These are phyloP conservation scores for Dorcus hopei DNA, from an alignment of 2,888 invertebrate genomes.

Conservation along the genomic window DNA sequence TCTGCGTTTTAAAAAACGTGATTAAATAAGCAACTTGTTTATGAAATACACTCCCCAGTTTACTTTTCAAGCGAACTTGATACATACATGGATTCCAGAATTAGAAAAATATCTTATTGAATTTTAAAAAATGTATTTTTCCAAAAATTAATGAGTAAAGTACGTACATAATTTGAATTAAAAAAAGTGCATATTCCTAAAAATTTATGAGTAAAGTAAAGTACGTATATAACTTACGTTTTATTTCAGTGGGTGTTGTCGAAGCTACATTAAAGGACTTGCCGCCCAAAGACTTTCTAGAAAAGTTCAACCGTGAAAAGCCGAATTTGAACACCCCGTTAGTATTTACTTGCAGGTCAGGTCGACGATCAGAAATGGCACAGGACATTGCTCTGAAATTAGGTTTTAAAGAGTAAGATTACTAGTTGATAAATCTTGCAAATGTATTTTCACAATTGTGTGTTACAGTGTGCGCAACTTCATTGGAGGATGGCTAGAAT, in stretches of 20 bases:
- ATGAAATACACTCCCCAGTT: too few relatives aligned
- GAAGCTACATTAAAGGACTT: constrained; percentile 21
- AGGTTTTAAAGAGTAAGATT: constrained; percentile 61
- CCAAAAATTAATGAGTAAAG: too few relatives aligned
- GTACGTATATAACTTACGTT: too few relatives aligned
- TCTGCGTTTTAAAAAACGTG: too few relatives aligned
- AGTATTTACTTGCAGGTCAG: constrained; percentile 68
- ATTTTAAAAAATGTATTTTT: too few relatives aligned
- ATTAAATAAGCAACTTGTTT: too few relatives aligned
- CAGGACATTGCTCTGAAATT: constrained; percentile 56
- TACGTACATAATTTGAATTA: too few relatives aligned
- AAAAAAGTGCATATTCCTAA: too few relatives aligned
- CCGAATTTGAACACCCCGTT: constrained; percentile 58
- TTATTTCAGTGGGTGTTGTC: constrained; percentile 19
- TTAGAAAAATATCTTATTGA: too few relatives aligned
- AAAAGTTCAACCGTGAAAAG: constrained; percentile 57
- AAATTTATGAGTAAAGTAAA: too few relatives aligned
- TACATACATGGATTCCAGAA: too few relatives aligned
- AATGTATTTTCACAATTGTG: background rate
- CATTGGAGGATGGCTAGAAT: constrained; percentile 52
- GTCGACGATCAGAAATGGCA: constrained; percentile 62
- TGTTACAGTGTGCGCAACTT: constrained; percentile 46
- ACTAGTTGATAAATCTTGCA: background rate
- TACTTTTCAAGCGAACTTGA: too few relatives aligned
- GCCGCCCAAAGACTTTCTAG: constrained; percentile 52